These are phyloP conservation scores for Sula dactylatra DNA, from an alignment of 2,113 vertebrate species.

Conservation along the genomic window DNA sequence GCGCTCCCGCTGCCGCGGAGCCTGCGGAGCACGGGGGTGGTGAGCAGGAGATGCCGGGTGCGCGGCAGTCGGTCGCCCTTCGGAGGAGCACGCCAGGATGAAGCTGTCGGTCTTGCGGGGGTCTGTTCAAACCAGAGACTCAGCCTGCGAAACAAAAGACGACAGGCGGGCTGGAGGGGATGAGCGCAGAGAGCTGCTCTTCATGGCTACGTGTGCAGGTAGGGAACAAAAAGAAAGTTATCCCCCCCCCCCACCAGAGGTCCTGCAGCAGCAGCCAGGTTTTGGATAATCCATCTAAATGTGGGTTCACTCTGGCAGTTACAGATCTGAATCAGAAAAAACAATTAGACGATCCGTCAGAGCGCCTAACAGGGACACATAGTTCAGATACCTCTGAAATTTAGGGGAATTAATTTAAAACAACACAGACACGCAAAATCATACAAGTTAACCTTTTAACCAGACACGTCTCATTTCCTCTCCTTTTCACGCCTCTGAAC, in stretches of 20 bases:
- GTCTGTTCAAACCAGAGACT: background rate
- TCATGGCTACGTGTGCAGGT: accelerated
- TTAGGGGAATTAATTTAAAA: background rate
- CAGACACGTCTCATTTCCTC: accelerated
- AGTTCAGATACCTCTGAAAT: background rate
- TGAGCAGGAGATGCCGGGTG: background rate
- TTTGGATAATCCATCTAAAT: background rate
- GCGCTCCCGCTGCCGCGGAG: background rate
- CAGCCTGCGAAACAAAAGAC: background rate
- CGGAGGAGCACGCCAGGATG: background rate
- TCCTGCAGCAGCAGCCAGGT: background rate
- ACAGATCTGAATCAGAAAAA: background rate
- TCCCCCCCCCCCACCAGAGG: background rate
- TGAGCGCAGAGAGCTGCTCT: background rate
- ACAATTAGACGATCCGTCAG: background rate
- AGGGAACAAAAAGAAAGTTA: background rate
- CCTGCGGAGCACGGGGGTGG: background rate
- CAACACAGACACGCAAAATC: background rate
- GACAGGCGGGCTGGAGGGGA: background rate
- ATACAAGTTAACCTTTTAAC: background rate
- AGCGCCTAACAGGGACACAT: background rate
- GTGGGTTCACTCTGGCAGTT: background rate
- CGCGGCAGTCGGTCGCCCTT: background rate
- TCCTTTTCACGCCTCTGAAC: accelerated
- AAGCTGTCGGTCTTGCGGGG: background rate